Percentiles rank a stretch among this genome's conserved stretches.
phyloP scores from a whole-genome alignment of 2,888 invertebrate genomes.

The Apoderus coryli region DNA sequence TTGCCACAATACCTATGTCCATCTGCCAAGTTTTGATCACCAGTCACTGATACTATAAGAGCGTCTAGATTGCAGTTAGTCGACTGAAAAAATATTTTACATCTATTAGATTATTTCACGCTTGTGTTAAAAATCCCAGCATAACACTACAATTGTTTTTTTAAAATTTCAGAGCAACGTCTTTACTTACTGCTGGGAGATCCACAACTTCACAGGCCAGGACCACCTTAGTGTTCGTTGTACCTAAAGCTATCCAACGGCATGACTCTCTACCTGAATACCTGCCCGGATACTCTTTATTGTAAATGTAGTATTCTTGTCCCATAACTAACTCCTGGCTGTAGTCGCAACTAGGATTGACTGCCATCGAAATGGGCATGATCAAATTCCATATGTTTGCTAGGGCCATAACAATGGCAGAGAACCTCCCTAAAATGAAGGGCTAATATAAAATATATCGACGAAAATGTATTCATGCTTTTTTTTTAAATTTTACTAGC shows the following conservation, averaged over 20 bases:
- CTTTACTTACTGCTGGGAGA: constrained; percentile 38
- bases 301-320: constrained; percentile 33
- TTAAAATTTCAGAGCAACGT: too few species aligned
- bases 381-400: constrained; percentile 24
- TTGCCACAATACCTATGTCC: constrained; percentile 41
- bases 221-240: constrained; percentile 32
- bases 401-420: constrained; percentile 18
- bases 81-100: constrained; percentile 35
- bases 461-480: too few species aligned
- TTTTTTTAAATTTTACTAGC: neutral
- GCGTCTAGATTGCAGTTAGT: constrained; percentile 34
- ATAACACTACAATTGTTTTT: too few species aligned
- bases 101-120: too few species aligned
- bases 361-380: constrained; percentile 22
- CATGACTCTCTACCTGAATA: constrained; percentile 33
- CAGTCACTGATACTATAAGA: constrained; percentile 37
- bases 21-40: constrained; percentile 32
- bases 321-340: constrained; percentile 30
- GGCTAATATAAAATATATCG: too few species aligned
- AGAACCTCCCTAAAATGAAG: constrained; percentile 2
- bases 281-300: constrained; percentile 34
- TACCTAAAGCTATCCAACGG: constrained; percentile 36
- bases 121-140: too few species aligned
- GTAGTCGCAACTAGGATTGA: constrained; percentile 35
- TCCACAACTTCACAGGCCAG: constrained; percentile 35